Base-by-base conservation (phyloP, 1,140 invertebrate genomes). In the Euwallacea fornicatus region DNA sequence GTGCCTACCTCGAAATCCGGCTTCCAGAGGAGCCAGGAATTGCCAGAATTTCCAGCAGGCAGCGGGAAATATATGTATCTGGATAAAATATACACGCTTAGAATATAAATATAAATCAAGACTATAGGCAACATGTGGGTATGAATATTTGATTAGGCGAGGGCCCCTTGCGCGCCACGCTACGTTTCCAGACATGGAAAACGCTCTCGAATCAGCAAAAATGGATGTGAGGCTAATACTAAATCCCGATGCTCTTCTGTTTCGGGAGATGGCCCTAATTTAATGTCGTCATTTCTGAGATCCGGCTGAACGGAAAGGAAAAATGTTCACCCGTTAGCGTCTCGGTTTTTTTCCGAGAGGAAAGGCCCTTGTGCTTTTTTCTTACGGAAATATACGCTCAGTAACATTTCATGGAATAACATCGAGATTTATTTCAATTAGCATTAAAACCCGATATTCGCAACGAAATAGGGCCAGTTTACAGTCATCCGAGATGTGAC, bases 101-200 rank as follows among this genome's bases (percentile, higher is more conserved):
- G 68, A 70, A 70, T 70, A 58, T 70, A 70, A 64, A 70, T 70
- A 70, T 70, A 70, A 70, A 70, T 70, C 69, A 71, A 59, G 69
- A 71, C 69, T 71, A 71, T 71, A 60, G 69, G 69, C 69, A 71
- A 71, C 69, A 71, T 55, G 69, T 71, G 53, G 69, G 50, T 71
- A 71, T 71, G 69, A 71, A 71, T 71, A 71, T 71, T 71, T 71
- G 61, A 71, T 71, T 66, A 69, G 68, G 42, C 21, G 7, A 7
- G 13, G 41, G n/a, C 41, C 58, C 13, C 21, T 33, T 33, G 60
- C 16, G 6, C 66, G 50, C 33, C 53, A 16, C 41, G 42, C 50
- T 16, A n/a, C 50, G 56, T 61, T 63, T 68, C 56, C n/a, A 59
- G 66, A 68, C 43, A 68, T 41, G 55, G 66, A 60, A 63, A 69